phyloP scores from a whole-genome alignment of 30 jellyfish, hydroid and myxozoan genomes.

The Aurelia aurita complex sp. Pacific region DNA sequence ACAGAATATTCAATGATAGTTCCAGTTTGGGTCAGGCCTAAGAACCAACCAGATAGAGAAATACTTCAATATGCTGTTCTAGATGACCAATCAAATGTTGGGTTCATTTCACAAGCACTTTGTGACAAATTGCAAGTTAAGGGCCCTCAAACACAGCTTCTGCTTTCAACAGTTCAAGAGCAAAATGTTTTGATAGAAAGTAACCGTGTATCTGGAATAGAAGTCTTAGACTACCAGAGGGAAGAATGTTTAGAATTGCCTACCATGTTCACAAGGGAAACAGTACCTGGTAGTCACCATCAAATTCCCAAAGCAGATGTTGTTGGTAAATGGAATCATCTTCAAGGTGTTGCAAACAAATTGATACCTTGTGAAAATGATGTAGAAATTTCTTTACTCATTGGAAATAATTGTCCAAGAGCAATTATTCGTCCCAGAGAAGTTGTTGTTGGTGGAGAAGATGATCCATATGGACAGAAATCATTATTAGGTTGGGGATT shows the following conservation, averaged over 20 bases:
- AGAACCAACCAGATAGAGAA: too few relatives aligned
- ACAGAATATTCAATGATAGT: too few relatives aligned
- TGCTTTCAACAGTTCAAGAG: not conserved
- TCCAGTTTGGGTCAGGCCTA: too few relatives aligned
- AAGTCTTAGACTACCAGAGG: too few relatives aligned
- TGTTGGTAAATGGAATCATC: constrained; percentile 1
- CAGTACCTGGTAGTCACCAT: too few relatives aligned
- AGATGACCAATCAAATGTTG: too few relatives aligned
- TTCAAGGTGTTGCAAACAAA: not conserved
- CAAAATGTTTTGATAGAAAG: not conserved
- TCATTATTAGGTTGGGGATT: too few relatives aligned
- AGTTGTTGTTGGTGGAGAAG: not conserved
- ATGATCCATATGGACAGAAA: not conserved
- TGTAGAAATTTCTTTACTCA: not conserved
- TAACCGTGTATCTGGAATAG: not conserved
- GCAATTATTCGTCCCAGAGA: constrained; percentile 4
- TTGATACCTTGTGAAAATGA: not conserved
- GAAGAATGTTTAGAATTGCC: too few relatives aligned
- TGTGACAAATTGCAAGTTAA: too few relatives aligned
- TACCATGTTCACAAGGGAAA: too few relatives aligned
- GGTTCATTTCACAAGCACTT: too few relatives aligned
- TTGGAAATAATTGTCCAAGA: not conserved
- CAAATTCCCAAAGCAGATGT: not conserved
- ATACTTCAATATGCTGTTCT: too few relatives aligned
- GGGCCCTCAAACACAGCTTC: not conserved